Evolutionary conservation across 2,113 vertebrate genomes (phyloP).

Genomic region (Hippocampus abdominalis): DNA sequence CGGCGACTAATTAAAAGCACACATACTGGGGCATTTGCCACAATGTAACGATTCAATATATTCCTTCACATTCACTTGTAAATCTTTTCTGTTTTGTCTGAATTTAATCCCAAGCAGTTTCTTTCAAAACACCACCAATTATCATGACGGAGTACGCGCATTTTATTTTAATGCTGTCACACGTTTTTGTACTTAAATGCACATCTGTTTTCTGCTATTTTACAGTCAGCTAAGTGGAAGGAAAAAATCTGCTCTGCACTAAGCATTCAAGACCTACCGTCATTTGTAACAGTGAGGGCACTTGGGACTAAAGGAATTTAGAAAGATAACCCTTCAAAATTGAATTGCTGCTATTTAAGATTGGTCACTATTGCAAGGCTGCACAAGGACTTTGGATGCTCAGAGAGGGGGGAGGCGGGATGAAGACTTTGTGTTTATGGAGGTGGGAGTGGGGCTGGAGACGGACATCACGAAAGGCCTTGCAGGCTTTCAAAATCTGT

Average conservation of each 20-base stretch:
- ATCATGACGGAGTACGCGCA: conserved; percentile 18
- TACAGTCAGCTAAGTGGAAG: conserved; percentile 22
- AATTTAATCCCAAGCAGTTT: conserved; percentile 28
- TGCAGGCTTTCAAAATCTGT: conserved; percentile 2
- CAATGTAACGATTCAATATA: conserved; percentile 40
- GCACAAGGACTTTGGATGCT: conserved; percentile 19
- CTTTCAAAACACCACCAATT: conserved; percentile 3
- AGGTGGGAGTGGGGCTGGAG: not conserved
- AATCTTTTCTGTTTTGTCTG: conserved; percentile 35
- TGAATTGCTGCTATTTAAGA: conserved; percentile 36
- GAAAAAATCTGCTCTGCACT: conserved; percentile 11
- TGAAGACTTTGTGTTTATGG: not conserved
- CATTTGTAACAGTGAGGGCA: conserved; percentile 15
- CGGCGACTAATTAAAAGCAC: conserved; percentile 62
- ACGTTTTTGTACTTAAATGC: conserved; percentile 13
- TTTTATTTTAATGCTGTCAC: conserved; percentile 13
- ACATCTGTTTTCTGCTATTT: conserved; percentile 7
- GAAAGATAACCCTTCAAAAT: conserved; percentile 45
- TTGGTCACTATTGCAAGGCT: conserved; percentile 21
- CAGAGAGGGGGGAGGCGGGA: not conserved
- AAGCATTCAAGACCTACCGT: conserved; percentile 6
- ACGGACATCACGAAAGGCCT: not conserved
- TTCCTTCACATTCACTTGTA: conserved; percentile 36
- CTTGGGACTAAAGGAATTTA: conserved; percentile 17
- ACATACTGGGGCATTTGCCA: conserved; percentile 21